Conservation (phyloP, 1,140 invertebrate genomes). For the Zeugodacus cucurbitae region DNA sequence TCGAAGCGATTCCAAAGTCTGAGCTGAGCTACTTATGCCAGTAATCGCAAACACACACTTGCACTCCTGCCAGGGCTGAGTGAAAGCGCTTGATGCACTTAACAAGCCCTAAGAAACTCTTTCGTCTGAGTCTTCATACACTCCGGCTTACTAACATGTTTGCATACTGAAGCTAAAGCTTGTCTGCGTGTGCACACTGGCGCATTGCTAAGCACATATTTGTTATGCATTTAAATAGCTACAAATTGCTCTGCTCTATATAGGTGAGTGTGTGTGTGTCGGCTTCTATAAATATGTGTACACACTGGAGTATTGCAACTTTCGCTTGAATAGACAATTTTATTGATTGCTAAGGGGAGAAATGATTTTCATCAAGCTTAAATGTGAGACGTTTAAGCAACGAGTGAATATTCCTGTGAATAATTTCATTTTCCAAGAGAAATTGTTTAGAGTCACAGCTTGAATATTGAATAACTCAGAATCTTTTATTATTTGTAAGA, state of each 20-base stretch:
- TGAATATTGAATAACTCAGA: no score
- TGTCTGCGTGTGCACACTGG: background rate
- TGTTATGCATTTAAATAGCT: constrained; percentile 26
- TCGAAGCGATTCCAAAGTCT: background rate
- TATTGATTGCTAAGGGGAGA: background rate
- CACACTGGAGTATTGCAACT: background rate
- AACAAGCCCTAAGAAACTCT: background rate
- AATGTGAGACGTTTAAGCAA: no score
- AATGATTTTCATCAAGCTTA: background rate
- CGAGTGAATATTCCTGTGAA: no score
- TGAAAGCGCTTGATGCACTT: background rate
- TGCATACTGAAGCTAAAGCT: background rate
- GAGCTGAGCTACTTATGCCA: background rate
- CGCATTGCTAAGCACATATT: background rate
- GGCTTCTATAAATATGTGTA: background rate
- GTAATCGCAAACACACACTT: background rate
- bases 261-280: background rate
- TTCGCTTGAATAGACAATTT: background rate
- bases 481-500: no score
- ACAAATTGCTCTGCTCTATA: background rate
- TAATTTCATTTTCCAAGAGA: no score
- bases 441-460: no score
- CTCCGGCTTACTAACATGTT: background rate
- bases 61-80: background rate
- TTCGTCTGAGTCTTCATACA: background rate